Evolutionary conservation across 1,140 invertebrate species (phyloP).

Genomic region (Scaptomyza graminum): DNA sequence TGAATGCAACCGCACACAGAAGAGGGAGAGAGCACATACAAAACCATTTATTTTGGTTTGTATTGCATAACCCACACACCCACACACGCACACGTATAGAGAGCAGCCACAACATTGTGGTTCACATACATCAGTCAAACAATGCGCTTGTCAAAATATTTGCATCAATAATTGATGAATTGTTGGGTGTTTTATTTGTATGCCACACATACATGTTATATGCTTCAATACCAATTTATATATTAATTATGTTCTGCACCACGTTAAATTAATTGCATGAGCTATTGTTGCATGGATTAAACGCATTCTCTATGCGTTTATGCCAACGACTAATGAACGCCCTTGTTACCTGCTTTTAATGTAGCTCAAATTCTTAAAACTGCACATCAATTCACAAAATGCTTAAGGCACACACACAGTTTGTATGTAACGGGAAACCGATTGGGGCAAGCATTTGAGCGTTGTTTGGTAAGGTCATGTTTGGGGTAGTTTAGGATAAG

Average conservation of each 20-base stretch:
- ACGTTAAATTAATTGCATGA: background rate
- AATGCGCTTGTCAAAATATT: slow-evolving; percentile 61
- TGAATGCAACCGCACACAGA: slow-evolving; percentile 34
- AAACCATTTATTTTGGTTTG: slow-evolving; percentile 56
- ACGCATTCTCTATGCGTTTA: background rate
- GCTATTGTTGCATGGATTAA: slow-evolving; percentile 16
- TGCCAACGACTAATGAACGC: slow-evolving; percentile 40
- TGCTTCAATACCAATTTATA: slow-evolving; percentile 40
- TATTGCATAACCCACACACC: slow-evolving; percentile 13
- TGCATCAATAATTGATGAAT: slow-evolving; percentile 57
- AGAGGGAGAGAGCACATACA: slow-evolving; percentile 11
- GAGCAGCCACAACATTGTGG: slow-evolving; percentile 43
- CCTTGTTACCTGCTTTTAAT: slow-evolving; percentile 24
- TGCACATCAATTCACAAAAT: background rate
- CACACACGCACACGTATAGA: background rate
- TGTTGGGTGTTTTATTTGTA: background rate
- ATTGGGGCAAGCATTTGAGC: background rate
- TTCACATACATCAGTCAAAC: slow-evolving; percentile 53
- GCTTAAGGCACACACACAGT: background rate
- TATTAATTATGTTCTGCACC: slow-evolving; percentile 34
- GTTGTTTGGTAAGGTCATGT: background rate
- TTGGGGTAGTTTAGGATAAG: background rate
- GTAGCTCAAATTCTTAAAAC: background rate
- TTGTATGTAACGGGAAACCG: background rate
- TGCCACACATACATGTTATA: slow-evolving; percentile 12